These are phyloP conservation scores for Cheilosia urbana DNA, from an alignment of 2,888 invertebrate genomes.

Conservation along the genomic window DNA sequence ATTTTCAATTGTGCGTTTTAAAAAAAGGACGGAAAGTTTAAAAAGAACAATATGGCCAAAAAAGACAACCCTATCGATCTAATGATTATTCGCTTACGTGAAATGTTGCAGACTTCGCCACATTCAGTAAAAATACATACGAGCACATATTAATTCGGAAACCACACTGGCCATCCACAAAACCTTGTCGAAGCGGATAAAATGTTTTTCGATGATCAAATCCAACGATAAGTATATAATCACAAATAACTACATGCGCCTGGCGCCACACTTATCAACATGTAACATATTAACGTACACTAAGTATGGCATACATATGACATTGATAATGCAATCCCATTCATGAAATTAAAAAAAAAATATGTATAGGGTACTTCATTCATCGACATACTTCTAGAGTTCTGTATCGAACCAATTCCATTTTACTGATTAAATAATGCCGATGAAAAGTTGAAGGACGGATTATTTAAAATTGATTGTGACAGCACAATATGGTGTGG, in stretches of 20 bases:
- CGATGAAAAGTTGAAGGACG: conserved; percentile 7
- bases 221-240: conserved; percentile 10
- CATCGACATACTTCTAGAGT: not conserved
- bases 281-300: conserved; percentile 27
- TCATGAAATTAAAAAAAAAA: conserved; percentile 15
- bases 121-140: too few species aligned
- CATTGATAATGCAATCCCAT: conserved; percentile 27
- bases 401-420: conserved; percentile 12
- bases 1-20: not conserved
- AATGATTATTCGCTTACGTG: not conserved
- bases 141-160: too few species aligned
- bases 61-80: not conserved
- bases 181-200: conserved; percentile 3
- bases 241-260: not conserved
- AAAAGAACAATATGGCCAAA: not conserved
- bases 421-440: conserved; percentile 13
- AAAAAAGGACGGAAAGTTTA: not conserved
- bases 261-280: conserved; percentile 42
- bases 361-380: too few species aligned
- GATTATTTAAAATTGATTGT: conserved; percentile 26
- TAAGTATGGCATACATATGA: conserved; percentile 25
- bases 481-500: not conserved
- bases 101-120: not conserved
- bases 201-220: conserved; percentile 9
- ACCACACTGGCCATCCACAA: too few species aligned